phyloP scores from a whole-genome alignment of 2,888 invertebrate genomes.

The Hipparchia semele region DNA sequence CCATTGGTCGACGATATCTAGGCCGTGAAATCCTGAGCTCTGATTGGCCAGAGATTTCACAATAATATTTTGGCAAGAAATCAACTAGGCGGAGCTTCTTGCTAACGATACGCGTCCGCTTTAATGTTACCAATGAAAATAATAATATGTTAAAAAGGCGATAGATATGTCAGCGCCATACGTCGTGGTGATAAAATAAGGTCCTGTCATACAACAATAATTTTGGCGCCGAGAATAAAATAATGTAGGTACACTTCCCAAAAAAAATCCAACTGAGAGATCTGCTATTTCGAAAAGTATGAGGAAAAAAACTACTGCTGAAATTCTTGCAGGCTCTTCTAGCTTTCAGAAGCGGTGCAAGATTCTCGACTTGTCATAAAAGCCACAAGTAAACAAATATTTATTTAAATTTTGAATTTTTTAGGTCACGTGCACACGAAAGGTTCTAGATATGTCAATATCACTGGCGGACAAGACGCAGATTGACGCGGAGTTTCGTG shows the following conservation, averaged over 20 bases:
- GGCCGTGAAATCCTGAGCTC: constrained; percentile 48
- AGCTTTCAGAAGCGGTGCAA: no score
- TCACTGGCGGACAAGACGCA: no score
- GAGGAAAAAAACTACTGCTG: no score
- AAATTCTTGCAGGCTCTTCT: no score
- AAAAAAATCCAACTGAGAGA: no score
- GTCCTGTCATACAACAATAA: not conserved
- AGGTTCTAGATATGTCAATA: no score
- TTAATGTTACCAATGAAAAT: constrained; percentile 23
- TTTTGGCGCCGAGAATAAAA: not conserved
- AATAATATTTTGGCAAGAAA: constrained; percentile 70
- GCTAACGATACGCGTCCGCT: constrained; percentile 25
- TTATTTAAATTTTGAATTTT: no score
- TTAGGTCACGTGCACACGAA: no score
- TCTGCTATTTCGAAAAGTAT: no score
- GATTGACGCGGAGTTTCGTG: no score
- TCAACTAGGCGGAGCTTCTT: constrained; percentile 68
- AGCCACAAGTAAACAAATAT: no score
- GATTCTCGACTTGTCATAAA: no score
- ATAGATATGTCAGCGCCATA: constrained; percentile 24
- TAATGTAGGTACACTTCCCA: not conserved
- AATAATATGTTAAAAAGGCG: constrained; percentile 28
- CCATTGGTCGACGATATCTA: constrained; percentile 59
- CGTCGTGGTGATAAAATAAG: not conserved
- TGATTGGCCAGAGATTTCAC: constrained; percentile 57